Evolutionary conservation across 2,113 vertebrate species (phyloP), one percentile per base, ranked within the genome.

Genomic region (Pomatorhinus ruficollis): DNA sequence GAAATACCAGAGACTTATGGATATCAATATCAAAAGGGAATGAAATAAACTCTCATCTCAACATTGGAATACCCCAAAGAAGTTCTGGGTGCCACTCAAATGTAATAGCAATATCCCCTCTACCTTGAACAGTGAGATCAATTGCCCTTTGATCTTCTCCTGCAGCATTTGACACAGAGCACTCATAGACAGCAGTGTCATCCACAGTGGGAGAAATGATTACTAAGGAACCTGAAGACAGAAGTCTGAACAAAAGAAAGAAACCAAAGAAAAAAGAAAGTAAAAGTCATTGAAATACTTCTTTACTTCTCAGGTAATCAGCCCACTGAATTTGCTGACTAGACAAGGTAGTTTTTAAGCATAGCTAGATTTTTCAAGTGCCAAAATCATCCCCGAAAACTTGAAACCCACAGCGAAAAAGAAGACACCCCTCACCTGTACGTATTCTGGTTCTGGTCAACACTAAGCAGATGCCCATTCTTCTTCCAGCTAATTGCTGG

Each of bases 381-480:
- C 19, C 64, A 83, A 64, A 95, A 78, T 44, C 25, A 74, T 30
- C 14, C 25, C 59, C 44, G 35, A 80, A 79, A 72, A 84, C 25
- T 68, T 70, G 33, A 90, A 80, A 93, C 14, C 28, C 49, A 28
- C 0, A 4, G 10, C 37, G n/a, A 81, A 81, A 90, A 64, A 80
- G 70, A 52, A 49, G 91, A 31, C 21, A 61, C 12, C 30, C 54
- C 81, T 97, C 96, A 99, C 99, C 99, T 99, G 98, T 99, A 99
- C 54, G 98, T 98, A 97, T 99, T 99, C 97, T 99, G 99, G 96
- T 99, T 99, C 96, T 99, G 99, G 96, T 99, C 99, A 85, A 99
- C 97, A 94, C 97, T 99, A 92, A 99, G 98, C 79, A 95, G 81
- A 28, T 96, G 98, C 3, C 98, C 98, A 37, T 99, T 98, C 97